Conservation (phyloP, 2,888 invertebrate species). For the Lasioglossum pauxillum region DNA sequence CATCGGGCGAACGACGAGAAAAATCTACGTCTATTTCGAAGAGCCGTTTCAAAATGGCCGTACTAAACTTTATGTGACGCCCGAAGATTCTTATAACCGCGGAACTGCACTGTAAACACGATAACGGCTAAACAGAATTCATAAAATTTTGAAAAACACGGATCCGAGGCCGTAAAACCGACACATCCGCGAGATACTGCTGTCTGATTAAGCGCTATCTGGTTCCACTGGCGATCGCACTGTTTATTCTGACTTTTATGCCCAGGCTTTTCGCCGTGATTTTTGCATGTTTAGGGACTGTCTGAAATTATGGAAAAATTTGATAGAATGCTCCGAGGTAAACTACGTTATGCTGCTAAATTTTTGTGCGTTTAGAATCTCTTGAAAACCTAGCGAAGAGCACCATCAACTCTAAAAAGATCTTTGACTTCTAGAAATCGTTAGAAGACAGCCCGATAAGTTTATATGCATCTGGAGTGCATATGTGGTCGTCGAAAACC, state of each 20-base stretch:
- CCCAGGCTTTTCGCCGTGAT: not conserved
- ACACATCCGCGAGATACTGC: not conserved
- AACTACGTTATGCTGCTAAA: not conserved
- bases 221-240: not conserved
- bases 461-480: no score
- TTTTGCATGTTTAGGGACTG: not conserved
- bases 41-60: not conserved
- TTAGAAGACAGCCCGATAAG: no score
- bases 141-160: not conserved
- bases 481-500: no score
- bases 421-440: no score
- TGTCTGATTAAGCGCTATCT: not conserved
- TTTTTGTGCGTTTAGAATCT: no score
- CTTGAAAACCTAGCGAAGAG: not conserved
- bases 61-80: not conserved
- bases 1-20: not conserved
- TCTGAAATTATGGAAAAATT: not conserved
- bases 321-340: not conserved
- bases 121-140: not conserved
- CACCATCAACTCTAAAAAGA: not conserved
- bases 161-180: not conserved
- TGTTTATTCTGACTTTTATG: not conserved
- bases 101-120: not conserved
- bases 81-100: not conserved
- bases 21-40: not conserved